Evolutionary conservation across 2,888 invertebrate genomes (phyloP), one percentile per base, ranked within the genome.

Genomic region (Eupelmus urozonus): DNA sequence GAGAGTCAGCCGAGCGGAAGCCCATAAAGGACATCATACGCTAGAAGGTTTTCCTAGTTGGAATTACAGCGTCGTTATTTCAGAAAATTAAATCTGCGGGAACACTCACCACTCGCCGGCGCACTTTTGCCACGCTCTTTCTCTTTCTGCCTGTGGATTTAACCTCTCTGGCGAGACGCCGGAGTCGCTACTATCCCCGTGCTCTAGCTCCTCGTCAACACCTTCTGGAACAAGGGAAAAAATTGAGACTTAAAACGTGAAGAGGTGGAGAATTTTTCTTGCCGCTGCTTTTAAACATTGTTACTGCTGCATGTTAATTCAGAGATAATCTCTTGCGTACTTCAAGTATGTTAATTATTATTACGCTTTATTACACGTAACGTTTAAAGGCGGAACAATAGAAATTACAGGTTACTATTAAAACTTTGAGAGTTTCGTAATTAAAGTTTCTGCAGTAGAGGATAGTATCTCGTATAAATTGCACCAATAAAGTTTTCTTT

Each of bases 21-120:
- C 42, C 42, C 71, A 40, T 72, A 62, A 72, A 62, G 40, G 72
- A 25, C 72, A 55, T 72, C 60, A 72, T 72, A 63, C 53, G 72
- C 51, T 60, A 72, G 72, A 76, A 34, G 67, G 53, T 60, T 70
- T 42, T 42, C 75, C 71, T 80, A 75, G 81, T 82, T 81, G 81
- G 80, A 81, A 85, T 83, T 84, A 84, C 81, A 81, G 76, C 81
- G 81, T 83, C 82, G 83, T 85, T 86, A 84, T 82, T 84, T 83
- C 80, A 79, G 77, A 81, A 85, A 85, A 85, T 86, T 86, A 85
- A 85, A 86, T 83, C 81, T 81, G 80, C 82, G 76, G 78, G 72
- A 81, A 82, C 57, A 74, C 83, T 83, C 79, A 83, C 83, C 75
- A 20, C 49, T 42, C 25, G 29, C 11, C 20, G 3, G 18, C 5